A percentile compares a stretch with the other conserved stretches of the same genome.
Evolutionary conservation across 2,888 invertebrate genomes (phyloP).

Genomic region (Panopea generosa): DNA sequence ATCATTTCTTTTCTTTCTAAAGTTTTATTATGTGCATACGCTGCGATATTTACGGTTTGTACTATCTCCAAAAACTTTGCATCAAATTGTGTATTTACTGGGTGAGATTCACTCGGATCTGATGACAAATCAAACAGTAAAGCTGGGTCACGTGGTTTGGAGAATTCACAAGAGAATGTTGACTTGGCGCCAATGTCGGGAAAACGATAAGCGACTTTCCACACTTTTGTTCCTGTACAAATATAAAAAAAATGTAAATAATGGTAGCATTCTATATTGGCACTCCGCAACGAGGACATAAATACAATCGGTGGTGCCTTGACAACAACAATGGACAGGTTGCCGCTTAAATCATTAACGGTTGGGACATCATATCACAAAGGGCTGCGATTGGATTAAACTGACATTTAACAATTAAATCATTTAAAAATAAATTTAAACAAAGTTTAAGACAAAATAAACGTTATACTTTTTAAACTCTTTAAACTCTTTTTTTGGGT

Average conservation of each 20-base stretch:
- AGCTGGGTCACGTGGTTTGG: conserved; percentile 26
- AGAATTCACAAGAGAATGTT: conserved; percentile 14
- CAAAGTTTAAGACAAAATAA: too few species aligned
- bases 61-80: conserved; percentile 5
- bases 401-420: too few species aligned
- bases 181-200: neutral
- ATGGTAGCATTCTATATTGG: too few species aligned
- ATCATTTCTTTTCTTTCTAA: neutral
- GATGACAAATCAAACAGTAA: conserved; percentile 27
- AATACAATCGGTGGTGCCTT: too few species aligned
- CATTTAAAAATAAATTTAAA: too few species aligned
- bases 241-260: neutral
- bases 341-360: too few species aligned
- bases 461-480: too few species aligned
- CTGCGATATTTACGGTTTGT: neutral
- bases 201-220: conserved; percentile 33
- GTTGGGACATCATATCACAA: too few species aligned
- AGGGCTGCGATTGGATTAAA: too few species aligned
- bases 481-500: too few species aligned
- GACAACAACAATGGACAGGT: too few species aligned
- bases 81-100: neutral
- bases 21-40: conserved; percentile 6
- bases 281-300: too few species aligned
- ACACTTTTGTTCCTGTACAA: conserved; percentile 13
- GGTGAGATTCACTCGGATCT: conserved; percentile 33